Evolutionary conservation across 2,888 invertebrate genomes (phyloP).

Genomic region (Sphinx pinastri): DNA sequence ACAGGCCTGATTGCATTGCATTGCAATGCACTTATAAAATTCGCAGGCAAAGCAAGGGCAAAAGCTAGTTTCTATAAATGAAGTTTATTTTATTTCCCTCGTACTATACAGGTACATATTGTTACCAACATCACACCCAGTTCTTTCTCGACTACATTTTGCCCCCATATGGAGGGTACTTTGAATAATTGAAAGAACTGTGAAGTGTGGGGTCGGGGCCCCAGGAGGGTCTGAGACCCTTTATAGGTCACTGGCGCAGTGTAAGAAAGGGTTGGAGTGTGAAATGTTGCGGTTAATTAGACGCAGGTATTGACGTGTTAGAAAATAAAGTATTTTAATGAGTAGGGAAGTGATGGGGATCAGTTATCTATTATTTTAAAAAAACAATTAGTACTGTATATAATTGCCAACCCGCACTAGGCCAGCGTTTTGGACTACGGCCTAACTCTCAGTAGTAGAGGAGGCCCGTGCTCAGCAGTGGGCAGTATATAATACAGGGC

Average conservation of each 20-base stretch:
- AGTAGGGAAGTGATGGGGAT: not conserved
- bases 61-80: no score
- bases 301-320: constrained; percentile 22
- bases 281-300: constrained; percentile 62
- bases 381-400: not conserved
- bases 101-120: not conserved
- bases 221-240: constrained; percentile 52
- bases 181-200: constrained; percentile 79
- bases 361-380: no score
- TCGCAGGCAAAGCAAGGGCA: no score
- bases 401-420: no score
- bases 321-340: constrained; percentile 3
- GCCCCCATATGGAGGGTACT: constrained; percentile 56
- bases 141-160: constrained; percentile 7
- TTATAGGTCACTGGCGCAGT: constrained; percentile 72
- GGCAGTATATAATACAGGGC: no score
- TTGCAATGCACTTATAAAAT: no score
- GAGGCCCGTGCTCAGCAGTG: no score
- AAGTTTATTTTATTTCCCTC: no score
- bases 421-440: no score
- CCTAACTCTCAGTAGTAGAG: no score
- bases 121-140: not conserved
- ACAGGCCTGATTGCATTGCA: no score
- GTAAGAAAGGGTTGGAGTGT: constrained; percentile 57
- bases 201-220: constrained; percentile 47